phyloP scores from a whole-genome alignment of 2,888 invertebrate species.

The Strigamia crassipes region DNA sequence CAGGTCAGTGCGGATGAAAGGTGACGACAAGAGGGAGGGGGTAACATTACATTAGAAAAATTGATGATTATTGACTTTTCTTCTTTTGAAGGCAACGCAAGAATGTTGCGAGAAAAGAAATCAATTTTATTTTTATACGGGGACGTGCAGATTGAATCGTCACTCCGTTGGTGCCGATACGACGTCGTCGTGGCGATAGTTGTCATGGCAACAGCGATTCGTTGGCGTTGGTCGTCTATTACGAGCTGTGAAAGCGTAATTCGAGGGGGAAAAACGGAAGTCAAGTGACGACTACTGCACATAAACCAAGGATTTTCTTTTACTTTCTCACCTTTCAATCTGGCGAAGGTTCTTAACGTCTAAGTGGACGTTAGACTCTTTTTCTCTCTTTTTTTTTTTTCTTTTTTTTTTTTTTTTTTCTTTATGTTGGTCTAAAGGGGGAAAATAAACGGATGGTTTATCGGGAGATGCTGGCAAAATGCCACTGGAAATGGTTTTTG shows the following conservation, averaged over 20 bases:
- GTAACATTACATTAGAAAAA: constrained; percentile 5
- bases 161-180: constrained; percentile 28
- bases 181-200: constrained; percentile 7
- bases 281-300: neutral
- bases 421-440: neutral
- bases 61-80: constrained; percentile 35
- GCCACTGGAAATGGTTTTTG: constrained; percentile 32
- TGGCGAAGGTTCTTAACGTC: neutral
- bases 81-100: neutral
- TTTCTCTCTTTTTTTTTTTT: neutral
- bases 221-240: constrained; percentile 1
- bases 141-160: constrained; percentile 30
- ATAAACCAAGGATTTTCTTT: constrained; percentile 39
- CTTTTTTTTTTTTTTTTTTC: too few relatives aligned
- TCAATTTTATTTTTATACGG: constrained; percentile 15
- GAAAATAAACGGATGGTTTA: neutral
- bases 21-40: constrained; percentile 7
- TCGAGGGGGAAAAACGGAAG: constrained; percentile 32
- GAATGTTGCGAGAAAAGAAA: constrained; percentile 11
- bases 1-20: constrained; percentile 28
- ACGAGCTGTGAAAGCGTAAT: constrained; percentile 14
- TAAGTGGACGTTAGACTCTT: constrained; percentile 20
- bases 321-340: constrained; percentile 40
- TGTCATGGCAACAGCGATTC: neutral
- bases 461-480: constrained; percentile 14